Conservation (phyloP, 2,888 invertebrate genomes). For the Melikaiella ostensackeni region DNA sequence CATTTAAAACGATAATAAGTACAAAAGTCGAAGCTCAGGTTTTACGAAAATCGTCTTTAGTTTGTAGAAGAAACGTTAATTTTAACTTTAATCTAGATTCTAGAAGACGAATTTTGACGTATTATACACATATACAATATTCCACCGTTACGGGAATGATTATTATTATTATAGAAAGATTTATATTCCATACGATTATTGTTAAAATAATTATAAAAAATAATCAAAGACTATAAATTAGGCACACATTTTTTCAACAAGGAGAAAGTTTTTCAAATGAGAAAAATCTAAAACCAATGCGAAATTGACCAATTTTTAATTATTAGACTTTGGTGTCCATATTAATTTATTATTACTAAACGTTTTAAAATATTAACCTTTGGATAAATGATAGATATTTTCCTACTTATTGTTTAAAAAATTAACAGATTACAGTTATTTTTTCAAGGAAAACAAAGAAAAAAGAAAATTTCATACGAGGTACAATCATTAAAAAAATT, state of each 20-base stretch:
- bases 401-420: not conserved
- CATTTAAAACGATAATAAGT: not conserved
- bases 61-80: too few species aligned
- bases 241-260: conserved; percentile 3
- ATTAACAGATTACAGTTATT: not conserved
- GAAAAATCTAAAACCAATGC: not conserved
- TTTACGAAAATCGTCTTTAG: not conserved
- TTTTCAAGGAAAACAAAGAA: not conserved
- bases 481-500: not conserved
- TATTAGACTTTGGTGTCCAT: not conserved
- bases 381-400: too few species aligned
- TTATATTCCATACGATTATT: conserved; percentile 1
- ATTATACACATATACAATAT: not conserved
- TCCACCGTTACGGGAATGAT: not conserved
- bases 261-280: not conserved
- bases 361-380: too few species aligned
- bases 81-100: not conserved
- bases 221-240: not conserved
- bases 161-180: not conserved
- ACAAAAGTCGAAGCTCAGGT: not conserved
- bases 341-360: too few species aligned
- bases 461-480: not conserved
- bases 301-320: not conserved
- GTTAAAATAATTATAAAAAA: not conserved
- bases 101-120: not conserved